Conservation (phyloP, 2,888 invertebrate genomes). For the Tetragonisca angustula region DNA sequence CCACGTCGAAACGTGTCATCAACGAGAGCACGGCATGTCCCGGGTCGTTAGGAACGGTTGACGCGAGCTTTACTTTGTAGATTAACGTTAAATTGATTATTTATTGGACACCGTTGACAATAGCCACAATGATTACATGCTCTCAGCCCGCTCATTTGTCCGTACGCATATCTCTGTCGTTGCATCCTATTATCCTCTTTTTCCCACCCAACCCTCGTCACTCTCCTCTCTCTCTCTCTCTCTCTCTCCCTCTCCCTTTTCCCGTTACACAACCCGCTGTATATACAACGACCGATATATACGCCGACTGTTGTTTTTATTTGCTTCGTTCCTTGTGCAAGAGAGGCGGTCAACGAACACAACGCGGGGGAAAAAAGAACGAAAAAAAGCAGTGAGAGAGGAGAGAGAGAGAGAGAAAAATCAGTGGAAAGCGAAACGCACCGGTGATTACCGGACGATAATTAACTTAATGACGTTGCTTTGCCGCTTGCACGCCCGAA, state of each 20-base stretch:
- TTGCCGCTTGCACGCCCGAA: constrained; percentile 46
- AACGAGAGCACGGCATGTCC: background rate
- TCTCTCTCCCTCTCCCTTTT: background rate
- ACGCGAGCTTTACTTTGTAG: constrained; percentile 60
- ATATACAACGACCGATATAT: background rate
- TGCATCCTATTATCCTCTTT: constrained; percentile 37
- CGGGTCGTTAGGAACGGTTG: constrained; percentile 51
- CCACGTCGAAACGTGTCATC: constrained; percentile 24
- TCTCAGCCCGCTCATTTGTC: constrained; percentile 54
- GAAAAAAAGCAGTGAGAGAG: constrained; percentile 15
- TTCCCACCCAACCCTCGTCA: background rate
- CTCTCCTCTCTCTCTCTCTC: background rate
- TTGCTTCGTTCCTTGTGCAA: constrained; percentile 57
- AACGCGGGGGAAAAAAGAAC: constrained; percentile 23
- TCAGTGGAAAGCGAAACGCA: constrained; percentile 52
- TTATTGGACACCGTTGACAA: constrained; percentile 70
- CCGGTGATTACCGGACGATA: constrained; percentile 67
- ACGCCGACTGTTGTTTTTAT: constrained; percentile 52
- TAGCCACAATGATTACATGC: constrained; percentile 67
- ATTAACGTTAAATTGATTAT: constrained; percentile 70
- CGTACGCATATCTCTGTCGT: constrained; percentile 52
- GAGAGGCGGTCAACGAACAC: constrained; percentile 35
- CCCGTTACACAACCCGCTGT: background rate
- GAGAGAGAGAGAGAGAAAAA: constrained; percentile 25
- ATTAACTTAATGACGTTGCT: constrained; percentile 69